These are phyloP conservation scores for Scleropages formosus DNA, from an alignment of 2,797 vertebrate genomes.

Conservation along the genomic window DNA sequence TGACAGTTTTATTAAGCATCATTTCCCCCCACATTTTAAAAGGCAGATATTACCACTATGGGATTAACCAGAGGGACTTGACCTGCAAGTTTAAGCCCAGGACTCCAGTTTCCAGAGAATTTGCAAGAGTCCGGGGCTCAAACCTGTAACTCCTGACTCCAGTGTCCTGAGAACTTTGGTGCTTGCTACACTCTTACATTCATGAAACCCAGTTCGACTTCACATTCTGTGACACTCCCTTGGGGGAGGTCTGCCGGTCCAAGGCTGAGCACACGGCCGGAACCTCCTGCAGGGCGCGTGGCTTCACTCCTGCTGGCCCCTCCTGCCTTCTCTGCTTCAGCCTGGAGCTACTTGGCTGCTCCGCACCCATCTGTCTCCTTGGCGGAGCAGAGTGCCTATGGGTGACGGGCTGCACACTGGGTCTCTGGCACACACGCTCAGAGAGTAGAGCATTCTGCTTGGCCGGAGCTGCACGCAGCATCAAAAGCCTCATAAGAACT, in stretches of 20 bases:
- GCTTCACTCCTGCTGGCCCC: background rate
- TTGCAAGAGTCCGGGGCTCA: no score
- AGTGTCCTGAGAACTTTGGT: background rate
- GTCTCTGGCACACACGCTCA: background rate
- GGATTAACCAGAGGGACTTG: no score
- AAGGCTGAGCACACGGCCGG: no score
- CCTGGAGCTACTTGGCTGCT: slow-evolving; percentile 6
- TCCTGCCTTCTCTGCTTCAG: background rate
- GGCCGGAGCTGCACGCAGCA: background rate
- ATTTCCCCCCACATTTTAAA: background rate
- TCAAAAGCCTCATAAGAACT: background rate
- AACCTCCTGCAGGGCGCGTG: background rate
- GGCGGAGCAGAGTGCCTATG: background rate
- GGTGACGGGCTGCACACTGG: background rate
- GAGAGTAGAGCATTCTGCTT: background rate
- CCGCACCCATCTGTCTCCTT: slow-evolving; percentile 14
- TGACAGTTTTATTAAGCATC: background rate
- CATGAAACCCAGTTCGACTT: background rate
- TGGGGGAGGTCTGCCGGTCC: background rate
- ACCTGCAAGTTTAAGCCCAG: no score
- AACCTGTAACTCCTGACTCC: background rate
- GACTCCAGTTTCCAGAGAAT: no score
- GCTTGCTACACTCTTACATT: background rate
- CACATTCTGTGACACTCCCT: no score
- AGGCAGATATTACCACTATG: no score